phyloP scores from a whole-genome alignment of 2,797 vertebrate species.

The Acrocephalus scirpaceus region DNA sequence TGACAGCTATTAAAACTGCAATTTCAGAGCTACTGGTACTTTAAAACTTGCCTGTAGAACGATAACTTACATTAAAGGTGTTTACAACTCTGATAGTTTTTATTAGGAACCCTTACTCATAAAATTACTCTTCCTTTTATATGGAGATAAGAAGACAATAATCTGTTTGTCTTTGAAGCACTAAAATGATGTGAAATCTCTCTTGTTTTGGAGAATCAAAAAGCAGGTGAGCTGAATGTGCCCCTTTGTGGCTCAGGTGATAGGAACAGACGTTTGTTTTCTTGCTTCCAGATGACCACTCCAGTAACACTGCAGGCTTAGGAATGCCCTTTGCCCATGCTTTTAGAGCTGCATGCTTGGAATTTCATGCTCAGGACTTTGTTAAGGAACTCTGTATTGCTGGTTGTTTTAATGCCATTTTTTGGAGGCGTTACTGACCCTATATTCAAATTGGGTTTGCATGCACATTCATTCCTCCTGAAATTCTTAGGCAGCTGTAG shows the following conservation, averaged over 20 bases:
- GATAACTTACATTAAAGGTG: not conserved
- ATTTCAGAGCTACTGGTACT: not conserved
- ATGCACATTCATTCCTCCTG: not conserved
- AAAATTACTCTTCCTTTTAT: slow-evolving; percentile 8
- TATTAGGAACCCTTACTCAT: not conserved
- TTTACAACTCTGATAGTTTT: slow-evolving; percentile 14
- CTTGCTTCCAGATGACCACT: not conserved
- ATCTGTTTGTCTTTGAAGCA: not conserved
- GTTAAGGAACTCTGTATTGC: not conserved
- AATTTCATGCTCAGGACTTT: not conserved
- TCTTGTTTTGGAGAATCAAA: not conserved
- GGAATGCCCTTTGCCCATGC: not conserved
- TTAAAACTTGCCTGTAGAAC: not conserved
- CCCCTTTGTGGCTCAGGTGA: not conserved
- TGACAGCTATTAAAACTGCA: not conserved
- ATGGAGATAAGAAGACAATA: not conserved
- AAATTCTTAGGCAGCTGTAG: not conserved
- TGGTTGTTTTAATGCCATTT: not conserved
- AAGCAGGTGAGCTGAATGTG: not conserved
- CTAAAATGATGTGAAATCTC: not conserved
- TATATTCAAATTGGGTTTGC: not conserved
- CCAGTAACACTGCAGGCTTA: not conserved
- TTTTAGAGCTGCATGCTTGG: not conserved
- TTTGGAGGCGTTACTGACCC: not conserved
- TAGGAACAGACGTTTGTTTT: not conserved